Evolutionary conservation across 2,797 vertebrate genomes (phyloP).

Genomic region (Cynopterus sphinx): DNA sequence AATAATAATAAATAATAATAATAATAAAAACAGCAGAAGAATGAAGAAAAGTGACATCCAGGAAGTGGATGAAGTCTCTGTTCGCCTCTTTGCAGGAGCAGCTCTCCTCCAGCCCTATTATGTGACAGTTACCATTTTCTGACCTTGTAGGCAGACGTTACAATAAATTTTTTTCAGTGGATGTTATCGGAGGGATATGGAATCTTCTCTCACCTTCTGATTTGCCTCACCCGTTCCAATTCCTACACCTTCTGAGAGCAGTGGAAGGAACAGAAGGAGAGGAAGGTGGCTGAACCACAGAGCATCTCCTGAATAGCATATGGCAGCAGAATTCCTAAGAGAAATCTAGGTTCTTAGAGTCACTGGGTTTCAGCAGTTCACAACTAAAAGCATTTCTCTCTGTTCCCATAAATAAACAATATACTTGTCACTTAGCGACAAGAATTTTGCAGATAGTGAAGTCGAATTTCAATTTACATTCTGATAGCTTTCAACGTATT

Average conservation of each 20-base stretch:
- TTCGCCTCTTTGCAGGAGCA: not conserved
- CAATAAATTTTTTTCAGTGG: not conserved
- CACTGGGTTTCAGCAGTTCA: not conserved
- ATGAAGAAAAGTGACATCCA: not conserved
- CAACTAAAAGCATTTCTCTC: not conserved
- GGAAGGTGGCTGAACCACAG: not conserved
- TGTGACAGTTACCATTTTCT: not conserved
- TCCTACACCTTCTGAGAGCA: not conserved
- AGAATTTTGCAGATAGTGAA: not conserved
- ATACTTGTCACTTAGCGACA: not conserved
- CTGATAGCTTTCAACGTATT: not conserved
- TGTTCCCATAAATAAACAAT: not conserved
- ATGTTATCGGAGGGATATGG: not conserved
- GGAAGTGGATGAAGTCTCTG: not conserved
- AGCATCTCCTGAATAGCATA: not conserved
- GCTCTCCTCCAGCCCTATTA: not conserved
- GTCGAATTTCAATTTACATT: not conserved
- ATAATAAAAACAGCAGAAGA: not conserved
- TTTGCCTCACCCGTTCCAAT: not conserved
- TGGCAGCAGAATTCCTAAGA: not conserved
- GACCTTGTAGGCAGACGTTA: not conserved
- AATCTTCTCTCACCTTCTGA: constrained; percentile 44
- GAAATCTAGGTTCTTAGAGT: not conserved
- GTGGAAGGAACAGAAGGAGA: constrained; percentile 20
- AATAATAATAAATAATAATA: too few species aligned